Conservation (phyloP, 2,113 vertebrate species). For the Chloebia gouldiae region DNA sequence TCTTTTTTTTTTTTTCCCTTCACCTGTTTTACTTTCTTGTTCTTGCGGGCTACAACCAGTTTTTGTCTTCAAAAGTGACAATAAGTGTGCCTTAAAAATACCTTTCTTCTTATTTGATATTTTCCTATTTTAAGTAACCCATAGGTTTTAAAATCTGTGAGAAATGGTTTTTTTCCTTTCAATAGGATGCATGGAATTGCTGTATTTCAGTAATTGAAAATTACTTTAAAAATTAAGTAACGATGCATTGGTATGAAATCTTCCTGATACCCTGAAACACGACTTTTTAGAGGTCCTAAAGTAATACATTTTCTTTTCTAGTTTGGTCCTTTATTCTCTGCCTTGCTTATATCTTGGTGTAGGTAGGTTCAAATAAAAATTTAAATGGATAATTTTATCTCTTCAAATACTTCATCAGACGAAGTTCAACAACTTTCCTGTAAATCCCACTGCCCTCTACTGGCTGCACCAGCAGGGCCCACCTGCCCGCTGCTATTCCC, state of each 20-base stretch:
- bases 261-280: neutral
- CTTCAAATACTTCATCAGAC: neutral
- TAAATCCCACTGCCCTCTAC: constrained; percentile 54
- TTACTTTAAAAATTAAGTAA: neutral
- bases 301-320: neutral
- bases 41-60: neutral
- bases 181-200: neutral
- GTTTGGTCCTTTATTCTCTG: neutral
- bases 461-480: neutral
- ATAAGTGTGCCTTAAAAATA: neutral
- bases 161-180: neutral
- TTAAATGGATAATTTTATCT: neutral
- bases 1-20: neutral
- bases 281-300: neutral
- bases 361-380: neutral
- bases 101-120: neutral
- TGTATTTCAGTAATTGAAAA: neutral
- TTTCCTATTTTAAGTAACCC: neutral
- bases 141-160: neutral
- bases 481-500: neutral
- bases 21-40: neutral
- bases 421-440: constrained; percentile 18
- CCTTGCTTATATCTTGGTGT: neutral
- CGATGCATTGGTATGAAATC: neutral
- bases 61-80: neutral